phyloP scores from a whole-genome alignment of 1,140 invertebrate genomes.

The Pseudomyrmex dendroicus region DNA sequence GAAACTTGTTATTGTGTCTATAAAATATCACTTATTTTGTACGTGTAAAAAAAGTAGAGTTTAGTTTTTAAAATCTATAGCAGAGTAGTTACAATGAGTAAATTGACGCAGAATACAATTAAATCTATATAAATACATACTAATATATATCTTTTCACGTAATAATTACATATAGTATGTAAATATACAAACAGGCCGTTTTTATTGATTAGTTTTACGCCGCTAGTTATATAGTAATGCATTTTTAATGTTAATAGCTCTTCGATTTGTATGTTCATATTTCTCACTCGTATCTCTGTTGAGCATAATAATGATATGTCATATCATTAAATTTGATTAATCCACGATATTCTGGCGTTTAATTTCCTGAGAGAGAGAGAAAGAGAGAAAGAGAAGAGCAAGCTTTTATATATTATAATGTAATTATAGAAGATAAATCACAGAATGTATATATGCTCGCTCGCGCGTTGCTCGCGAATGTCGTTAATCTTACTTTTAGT shows the following conservation, averaged over 20 bases:
- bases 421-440: conserved; percentile 57
- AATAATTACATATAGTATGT: not conserved
- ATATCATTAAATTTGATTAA: conserved; percentile 52
- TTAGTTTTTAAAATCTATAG: too few relatives aligned
- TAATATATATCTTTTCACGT: not conserved
- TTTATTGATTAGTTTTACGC: not conserved
- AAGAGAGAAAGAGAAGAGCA: not conserved
- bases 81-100: too few relatives aligned
- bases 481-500: conserved; percentile 41
- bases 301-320: conserved; percentile 6
- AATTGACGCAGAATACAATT: too few relatives aligned
- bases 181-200: not conserved
- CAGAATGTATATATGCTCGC: not conserved
- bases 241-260: conserved; percentile 10
- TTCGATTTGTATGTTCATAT: conserved; percentile 9
- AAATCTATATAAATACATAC: not conserved
- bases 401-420: conserved; percentile 15
- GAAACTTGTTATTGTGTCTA: too few relatives aligned
- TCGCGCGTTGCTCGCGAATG: conserved; percentile 3
- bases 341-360: conserved; percentile 44
- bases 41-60: too few relatives aligned
- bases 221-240: too few relatives aligned
- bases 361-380: conserved; percentile 15
- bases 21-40: too few relatives aligned
- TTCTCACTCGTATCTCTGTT: conserved; percentile 13